These are phyloP conservation scores for Apis mellifera DNA, from an alignment of 1,140 invertebrate genomes.

Conservation along the genomic window DNA sequence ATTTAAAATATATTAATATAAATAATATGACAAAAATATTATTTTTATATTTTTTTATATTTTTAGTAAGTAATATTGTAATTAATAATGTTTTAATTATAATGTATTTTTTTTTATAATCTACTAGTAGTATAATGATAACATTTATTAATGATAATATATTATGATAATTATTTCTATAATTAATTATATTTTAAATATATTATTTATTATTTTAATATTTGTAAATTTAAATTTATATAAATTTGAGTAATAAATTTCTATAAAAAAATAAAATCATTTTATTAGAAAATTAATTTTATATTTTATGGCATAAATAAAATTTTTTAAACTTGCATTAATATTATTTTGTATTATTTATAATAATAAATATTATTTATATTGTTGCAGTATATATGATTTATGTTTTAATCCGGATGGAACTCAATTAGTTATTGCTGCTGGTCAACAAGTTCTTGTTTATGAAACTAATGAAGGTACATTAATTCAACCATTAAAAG, in stretches of 20 bases:
- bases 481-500: conserved; percentile 95
- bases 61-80: no score
- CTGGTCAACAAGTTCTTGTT: conserved; percentile 95
- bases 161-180: not conserved
- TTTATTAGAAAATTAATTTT: not conserved
- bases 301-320: not conserved
- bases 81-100: no score
- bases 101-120: no score
- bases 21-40: not conserved
- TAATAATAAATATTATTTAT: conserved; percentile 22
- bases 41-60: not conserved
- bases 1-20: not conserved
- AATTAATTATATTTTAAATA: not conserved
- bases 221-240: not conserved
- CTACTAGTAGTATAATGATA: no score
- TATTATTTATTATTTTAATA: not conserved
- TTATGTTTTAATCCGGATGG: conserved; percentile 98
- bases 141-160: not conserved
- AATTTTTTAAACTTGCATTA: not conserved
- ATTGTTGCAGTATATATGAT: conserved; percentile 92
- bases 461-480: conserved; percentile 96
- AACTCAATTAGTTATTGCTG: conserved; percentile 95
- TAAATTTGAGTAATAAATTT: not conserved
- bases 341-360: not conserved
- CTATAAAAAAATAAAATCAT: not conserved